Evolutionary conservation across 2,113 vertebrate species (phyloP).

Genomic region (Barnardius zonarius): DNA sequence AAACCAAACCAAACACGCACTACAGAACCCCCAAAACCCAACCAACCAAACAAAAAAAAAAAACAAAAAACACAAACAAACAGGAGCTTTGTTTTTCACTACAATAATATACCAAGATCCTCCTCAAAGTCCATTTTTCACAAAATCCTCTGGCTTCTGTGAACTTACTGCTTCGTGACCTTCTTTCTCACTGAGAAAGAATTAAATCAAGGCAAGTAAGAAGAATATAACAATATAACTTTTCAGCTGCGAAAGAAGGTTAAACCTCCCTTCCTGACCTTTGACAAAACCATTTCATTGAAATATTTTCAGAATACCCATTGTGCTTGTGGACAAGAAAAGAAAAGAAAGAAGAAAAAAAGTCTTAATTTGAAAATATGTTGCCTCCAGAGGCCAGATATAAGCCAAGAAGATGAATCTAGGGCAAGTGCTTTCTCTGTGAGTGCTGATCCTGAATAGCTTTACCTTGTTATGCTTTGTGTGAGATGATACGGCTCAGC

Average conservation of each 20-base stretch:
- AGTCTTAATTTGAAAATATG: background rate
- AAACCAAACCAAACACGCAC: background rate
- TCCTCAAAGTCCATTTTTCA: background rate
- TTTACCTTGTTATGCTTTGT: background rate
- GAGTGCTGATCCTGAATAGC: background rate
- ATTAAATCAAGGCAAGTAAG: background rate
- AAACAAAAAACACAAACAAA: fast-evolving
- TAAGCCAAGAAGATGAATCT: background rate
- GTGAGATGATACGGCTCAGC: background rate
- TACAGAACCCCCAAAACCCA: fast-evolving
- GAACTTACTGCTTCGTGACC: background rate
- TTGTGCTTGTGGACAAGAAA: background rate
- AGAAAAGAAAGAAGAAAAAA: background rate
- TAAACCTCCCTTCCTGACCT: background rate
- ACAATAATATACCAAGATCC: background rate
- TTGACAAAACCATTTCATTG: background rate
- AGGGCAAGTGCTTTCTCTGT: background rate
- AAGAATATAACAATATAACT: background rate
- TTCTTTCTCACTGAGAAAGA: background rate
- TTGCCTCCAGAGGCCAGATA: background rate
- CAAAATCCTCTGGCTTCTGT: background rate
- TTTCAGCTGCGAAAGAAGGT: background rate
- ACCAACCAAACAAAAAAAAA: background rate
- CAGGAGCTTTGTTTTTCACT: background rate
- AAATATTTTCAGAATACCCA: background rate